Conservation (phyloP, 2,113 vertebrate genomes). For the Menidia beryllina region DNA sequence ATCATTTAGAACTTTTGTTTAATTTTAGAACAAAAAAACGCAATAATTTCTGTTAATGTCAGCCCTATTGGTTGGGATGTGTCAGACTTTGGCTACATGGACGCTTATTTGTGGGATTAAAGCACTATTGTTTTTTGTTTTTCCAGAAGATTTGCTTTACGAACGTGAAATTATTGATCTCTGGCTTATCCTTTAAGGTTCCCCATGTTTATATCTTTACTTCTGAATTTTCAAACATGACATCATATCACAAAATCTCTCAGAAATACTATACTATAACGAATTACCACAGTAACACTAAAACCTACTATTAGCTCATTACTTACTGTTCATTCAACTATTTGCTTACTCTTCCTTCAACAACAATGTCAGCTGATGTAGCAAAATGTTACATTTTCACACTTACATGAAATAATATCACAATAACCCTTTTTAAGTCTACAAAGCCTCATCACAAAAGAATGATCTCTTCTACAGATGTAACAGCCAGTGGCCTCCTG, state of each 20-base stretch:
- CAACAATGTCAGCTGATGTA: not conserved
- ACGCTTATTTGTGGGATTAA: not conserved
- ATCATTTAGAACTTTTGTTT: too few species aligned
- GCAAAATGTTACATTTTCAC: conserved; percentile 10
- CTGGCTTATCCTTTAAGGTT: not conserved
- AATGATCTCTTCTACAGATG: conserved; percentile 28
- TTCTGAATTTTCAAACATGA: not conserved
- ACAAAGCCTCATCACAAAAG: conserved; percentile 20
- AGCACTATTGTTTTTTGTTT: conserved; percentile 20
- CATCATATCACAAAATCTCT: not conserved
- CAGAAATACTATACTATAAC: conserved; percentile 8
- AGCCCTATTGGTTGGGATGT: not conserved
- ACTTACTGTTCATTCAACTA: not conserved
- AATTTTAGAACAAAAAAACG: too few species aligned
- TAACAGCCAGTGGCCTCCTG: conserved; percentile 50
- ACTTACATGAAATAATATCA: not conserved
- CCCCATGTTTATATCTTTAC: conserved; percentile 1
- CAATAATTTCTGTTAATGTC: not conserved
- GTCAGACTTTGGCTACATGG: not conserved
- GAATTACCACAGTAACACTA: conserved; percentile 33
- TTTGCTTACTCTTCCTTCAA: not conserved
- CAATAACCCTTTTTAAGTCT: conserved; percentile 13
- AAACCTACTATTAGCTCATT: conserved; percentile 12
- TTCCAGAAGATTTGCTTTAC: conserved; percentile 18
- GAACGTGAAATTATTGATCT: conserved; percentile 2